phyloP scores from a whole-genome alignment of 1,140 invertebrate species.

The Leptinotarsa lineolata region DNA sequence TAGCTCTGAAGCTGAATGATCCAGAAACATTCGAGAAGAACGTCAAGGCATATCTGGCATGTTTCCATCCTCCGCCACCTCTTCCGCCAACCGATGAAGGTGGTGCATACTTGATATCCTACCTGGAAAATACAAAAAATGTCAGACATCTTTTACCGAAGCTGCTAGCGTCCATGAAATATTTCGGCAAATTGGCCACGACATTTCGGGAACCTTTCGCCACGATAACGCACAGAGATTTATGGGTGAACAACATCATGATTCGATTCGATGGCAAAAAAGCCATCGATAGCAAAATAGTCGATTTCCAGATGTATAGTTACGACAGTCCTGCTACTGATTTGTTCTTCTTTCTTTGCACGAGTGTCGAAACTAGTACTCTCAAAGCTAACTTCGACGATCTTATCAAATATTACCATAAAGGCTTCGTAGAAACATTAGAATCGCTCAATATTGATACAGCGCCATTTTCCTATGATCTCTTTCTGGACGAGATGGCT shows the following conservation, averaged over 20 bases:
- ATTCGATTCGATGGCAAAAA: constrained; percentile 38
- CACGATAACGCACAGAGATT: constrained; percentile 63
- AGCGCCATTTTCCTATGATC: constrained; percentile 25
- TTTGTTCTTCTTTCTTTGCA: constrained; percentile 63
- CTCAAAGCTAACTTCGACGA: constrained; percentile 56
- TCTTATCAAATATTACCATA: constrained; percentile 60
- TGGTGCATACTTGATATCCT: constrained; percentile 39
- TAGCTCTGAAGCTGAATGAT: constrained; percentile 60
- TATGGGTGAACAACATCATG: constrained; percentile 69
- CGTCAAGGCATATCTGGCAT: constrained; percentile 52
- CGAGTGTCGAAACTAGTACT: constrained; percentile 57
- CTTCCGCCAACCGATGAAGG: constrained; percentile 40
- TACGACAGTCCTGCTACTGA: constrained; percentile 61
- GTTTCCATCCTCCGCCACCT: constrained; percentile 26
- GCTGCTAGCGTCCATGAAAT: constrained; percentile 27
- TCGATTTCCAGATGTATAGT: constrained; percentile 67
- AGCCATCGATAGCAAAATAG: constrained; percentile 61
- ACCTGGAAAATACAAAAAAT: constrained; percentile 44
- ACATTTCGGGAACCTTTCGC: constrained; percentile 56
- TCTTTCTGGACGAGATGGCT: constrained; percentile 33
- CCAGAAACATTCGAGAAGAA: constrained; percentile 58
- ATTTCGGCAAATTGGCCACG: constrained; percentile 32
- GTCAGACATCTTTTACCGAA: constrained; percentile 34
- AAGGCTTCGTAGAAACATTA: constrained; percentile 52
- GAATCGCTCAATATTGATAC: constrained; percentile 28